Conservation (phyloP, 1,140 invertebrate species). For the Belonocnema kinseyi region DNA sequence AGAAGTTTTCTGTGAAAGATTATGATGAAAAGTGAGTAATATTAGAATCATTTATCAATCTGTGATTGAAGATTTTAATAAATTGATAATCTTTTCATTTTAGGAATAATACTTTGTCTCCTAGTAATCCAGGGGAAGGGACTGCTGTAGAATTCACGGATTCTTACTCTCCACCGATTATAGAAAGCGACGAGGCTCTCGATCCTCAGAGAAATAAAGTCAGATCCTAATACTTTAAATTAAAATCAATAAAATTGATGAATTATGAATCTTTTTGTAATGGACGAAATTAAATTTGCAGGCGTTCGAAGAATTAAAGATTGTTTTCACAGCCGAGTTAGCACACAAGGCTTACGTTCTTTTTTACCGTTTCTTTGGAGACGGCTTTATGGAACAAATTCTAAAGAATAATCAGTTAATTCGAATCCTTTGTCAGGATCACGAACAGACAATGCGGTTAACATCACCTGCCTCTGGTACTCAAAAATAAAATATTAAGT, state of each 20-base stretch:
- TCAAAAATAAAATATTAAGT: constrained; percentile 22
- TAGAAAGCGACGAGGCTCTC: constrained; percentile 59
- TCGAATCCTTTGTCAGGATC: constrained; percentile 84
- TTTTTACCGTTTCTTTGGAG: constrained; percentile 87
- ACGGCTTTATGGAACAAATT: constrained; percentile 81
- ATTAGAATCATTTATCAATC: constrained; percentile 32
- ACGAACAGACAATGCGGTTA: constrained; percentile 74
- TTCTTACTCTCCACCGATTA: constrained; percentile 76
- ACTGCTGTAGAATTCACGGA: constrained; percentile 63
- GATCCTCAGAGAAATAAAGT: constrained; percentile 63
- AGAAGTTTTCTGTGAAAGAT: constrained; percentile 41
- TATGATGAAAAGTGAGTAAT: constrained; percentile 48
- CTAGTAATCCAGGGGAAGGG: constrained; percentile 36
- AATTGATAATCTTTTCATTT: constrained; percentile 31
- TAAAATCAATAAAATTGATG: constrained; percentile 33
- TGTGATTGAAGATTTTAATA: constrained; percentile 18
- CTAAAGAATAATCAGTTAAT: constrained; percentile 88
- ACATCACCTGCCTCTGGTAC: constrained; percentile 57
- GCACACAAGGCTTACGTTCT: constrained; percentile 89
- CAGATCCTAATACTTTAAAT: constrained; percentile 34
- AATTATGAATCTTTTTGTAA: constrained; percentile 9
- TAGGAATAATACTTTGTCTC: constrained; percentile 39
- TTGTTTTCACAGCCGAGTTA: constrained; percentile 88
- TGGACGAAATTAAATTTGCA: constrained; percentile 58
- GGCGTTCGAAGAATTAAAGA: constrained; percentile 85